Evolutionary conservation across 2,113 vertebrate species (phyloP), one percentile per base, ranked within the genome.

Genomic region (Mobula hypostoma): DNA sequence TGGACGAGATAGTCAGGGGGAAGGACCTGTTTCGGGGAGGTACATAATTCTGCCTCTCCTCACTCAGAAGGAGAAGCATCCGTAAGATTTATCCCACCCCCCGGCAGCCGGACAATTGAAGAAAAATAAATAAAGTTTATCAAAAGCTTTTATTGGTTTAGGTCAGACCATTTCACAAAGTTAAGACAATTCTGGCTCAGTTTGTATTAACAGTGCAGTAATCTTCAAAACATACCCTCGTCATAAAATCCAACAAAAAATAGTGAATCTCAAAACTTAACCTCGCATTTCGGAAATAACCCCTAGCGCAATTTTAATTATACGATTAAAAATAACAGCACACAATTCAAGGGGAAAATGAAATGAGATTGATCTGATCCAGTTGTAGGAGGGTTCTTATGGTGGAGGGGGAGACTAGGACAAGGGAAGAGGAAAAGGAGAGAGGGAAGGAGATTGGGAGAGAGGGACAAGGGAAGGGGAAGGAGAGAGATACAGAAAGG

Each of bases 391-490:
- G 36, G 29, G n/a, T 29, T 68, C 68, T 32, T 32, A 5, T 27
- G 94, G 74, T 80, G 5, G 95, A 95, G 94, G 95, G 29, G 5
- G 95, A 95, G 1, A 66, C 94, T 32, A 68, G 95, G 96, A 94
- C 95, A 96, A 96, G 96, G 6, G 78, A 94, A 82, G 95, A 29
- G 63, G 48, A 74, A 27, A 58, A 36, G 19, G 32, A 74, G 0
- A 78, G 93, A 76, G 40, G 40, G 93, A 29, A 6, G 1, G 24
- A 58, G 74, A 94, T n/a, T 63, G 58, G 63, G 27, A 27, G 94
- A 94, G 66, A 78, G 66, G 9, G 36, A 76, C 32, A 74, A 3
- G 3, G 63, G 27, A 2, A 48, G n/a, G 29, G 9, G 24, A 27
- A n/a, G 48, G 68, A 29, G 17, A 72, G 8, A 21, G 27, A n/a